These are phyloP conservation scores for Parotocinclus haroldoi DNA, from an alignment of 2,797 vertebrate genomes.

Conservation along the genomic window DNA sequence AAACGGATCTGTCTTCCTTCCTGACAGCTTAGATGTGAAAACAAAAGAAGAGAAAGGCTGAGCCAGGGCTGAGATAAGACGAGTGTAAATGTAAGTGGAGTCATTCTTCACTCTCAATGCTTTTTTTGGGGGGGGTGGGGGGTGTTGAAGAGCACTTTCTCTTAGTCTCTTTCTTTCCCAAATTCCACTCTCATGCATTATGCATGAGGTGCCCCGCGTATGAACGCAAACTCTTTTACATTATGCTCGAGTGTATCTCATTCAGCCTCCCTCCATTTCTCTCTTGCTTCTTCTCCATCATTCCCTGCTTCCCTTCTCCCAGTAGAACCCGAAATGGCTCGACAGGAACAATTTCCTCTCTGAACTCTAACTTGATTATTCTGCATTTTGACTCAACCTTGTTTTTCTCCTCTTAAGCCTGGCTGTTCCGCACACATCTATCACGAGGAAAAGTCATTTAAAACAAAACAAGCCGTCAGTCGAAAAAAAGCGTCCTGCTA, in stretches of 20 bases:
- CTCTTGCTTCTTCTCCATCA: conserved; percentile 11
- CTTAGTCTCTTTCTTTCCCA: conserved; percentile 43
- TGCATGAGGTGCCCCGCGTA: conserved; percentile 35
- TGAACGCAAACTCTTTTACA: conserved; percentile 8
- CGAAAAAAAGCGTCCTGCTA: conserved; percentile 3
- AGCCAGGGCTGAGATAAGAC: conserved; percentile 56
- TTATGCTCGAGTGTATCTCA: neutral
- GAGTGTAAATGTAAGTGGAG: conserved; percentile 56
- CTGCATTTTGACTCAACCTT: conserved; percentile 38
- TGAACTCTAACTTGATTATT: conserved; percentile 45
- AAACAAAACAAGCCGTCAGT: conserved; percentile 29
- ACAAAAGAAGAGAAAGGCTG: conserved; percentile 56
- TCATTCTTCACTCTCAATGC: conserved; percentile 53
- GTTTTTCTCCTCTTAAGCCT: conserved; percentile 8
- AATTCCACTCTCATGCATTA: conserved; percentile 46
- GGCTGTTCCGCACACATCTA: conserved; percentile 37
- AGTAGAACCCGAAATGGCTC: conserved; percentile 34
- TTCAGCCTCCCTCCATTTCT: neutral
- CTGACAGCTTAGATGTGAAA: conserved; percentile 63
- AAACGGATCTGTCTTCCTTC: conserved; percentile 53
- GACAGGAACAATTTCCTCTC: conserved; percentile 42
- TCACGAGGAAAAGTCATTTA: conserved; percentile 34
- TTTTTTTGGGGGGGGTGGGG: conserved; percentile 36
- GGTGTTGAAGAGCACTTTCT: conserved; percentile 13
- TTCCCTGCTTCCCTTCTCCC: neutral